Percentiles rank a stretch among this genome's conserved stretches.
Conservation (phyloP, 2,888 invertebrate species). For the Lasioglossum figueresi region DNA sequence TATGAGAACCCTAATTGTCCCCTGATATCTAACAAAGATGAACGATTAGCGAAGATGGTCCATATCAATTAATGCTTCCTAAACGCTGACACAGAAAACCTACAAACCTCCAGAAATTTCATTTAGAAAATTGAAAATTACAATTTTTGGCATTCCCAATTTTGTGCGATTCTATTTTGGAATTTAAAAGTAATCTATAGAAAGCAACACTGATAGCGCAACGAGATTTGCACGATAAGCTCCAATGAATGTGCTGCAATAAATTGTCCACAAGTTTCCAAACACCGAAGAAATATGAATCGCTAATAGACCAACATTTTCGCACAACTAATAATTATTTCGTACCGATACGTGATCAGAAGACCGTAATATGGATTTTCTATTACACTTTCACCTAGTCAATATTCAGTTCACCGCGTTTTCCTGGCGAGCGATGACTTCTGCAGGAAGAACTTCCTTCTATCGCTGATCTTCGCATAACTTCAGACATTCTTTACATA, state of each 20-base stretch:
- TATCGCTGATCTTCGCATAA: neutral
- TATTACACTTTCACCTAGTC: constrained; percentile 44
- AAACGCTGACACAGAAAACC: neutral
- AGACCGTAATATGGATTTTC: constrained; percentile 32
- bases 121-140: neutral
- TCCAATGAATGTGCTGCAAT: neutral
- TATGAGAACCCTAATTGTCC: neutral
- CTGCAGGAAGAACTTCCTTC: neutral
- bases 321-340: constrained; percentile 1
- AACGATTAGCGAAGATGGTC: neutral
- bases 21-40: neutral
- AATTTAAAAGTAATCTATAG: no score
- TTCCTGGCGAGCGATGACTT: constrained; percentile 8
- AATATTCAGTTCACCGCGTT: constrained; percentile 31
- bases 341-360: constrained; percentile 27
- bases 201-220: neutral
- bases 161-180: neutral
- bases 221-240: no score
- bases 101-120: neutral
- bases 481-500: neutral
- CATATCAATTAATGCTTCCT: neutral
- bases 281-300: neutral
- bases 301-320: neutral
- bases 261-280: neutral
- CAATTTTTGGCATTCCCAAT: neutral